These are phyloP conservation scores for Epirrhoe tristata DNA, from an alignment of 2,888 invertebrate species.

Conservation along the genomic window DNA sequence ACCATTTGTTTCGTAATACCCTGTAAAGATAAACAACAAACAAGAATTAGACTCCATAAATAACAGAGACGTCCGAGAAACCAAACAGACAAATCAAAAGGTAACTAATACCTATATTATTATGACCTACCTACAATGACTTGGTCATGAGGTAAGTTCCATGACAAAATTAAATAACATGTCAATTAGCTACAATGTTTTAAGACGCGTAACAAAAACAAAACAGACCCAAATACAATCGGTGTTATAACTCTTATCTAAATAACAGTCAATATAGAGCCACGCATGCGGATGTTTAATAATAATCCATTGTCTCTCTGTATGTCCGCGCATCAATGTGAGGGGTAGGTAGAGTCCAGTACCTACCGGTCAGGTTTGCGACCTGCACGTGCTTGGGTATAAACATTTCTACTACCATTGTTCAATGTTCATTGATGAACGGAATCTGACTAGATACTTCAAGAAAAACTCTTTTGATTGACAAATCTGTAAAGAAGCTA, in stretches of 20 bases:
- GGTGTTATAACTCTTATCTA: constrained; percentile 35
- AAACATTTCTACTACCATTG: not conserved
- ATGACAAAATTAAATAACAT: constrained; percentile 1
- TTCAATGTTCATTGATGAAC: not conserved
- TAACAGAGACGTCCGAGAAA: too few species aligned
- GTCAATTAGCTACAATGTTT: constrained; percentile 19
- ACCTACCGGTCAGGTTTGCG: constrained; percentile 1
- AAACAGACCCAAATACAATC: constrained; percentile 37
- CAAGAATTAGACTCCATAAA: too few species aligned
- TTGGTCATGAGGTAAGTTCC: not conserved
- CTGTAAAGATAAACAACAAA: too few species aligned
- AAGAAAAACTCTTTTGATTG: too few species aligned
- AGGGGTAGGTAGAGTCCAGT: not conserved
- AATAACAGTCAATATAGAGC: constrained; percentile 30
- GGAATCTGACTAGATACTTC: not conserved
- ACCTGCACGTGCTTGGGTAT: constrained; percentile 19
- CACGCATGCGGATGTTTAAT: constrained; percentile 36
- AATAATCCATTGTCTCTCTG: constrained; percentile 44
- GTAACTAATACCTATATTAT: too few species aligned
- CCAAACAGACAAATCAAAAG: too few species aligned
- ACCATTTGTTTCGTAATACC: too few species aligned
- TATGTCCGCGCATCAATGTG: constrained; percentile 23
- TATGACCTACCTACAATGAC: too few species aligned
- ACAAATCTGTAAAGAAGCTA: too few species aligned
- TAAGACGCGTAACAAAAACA: constrained; percentile 29